Percentiles rank a stretch among this genome's conserved stretches.
These are phyloP conservation scores for Paramormyrops kingsleyae DNA, from an alignment of 2,113 vertebrate species.

Conservation along the genomic window DNA sequence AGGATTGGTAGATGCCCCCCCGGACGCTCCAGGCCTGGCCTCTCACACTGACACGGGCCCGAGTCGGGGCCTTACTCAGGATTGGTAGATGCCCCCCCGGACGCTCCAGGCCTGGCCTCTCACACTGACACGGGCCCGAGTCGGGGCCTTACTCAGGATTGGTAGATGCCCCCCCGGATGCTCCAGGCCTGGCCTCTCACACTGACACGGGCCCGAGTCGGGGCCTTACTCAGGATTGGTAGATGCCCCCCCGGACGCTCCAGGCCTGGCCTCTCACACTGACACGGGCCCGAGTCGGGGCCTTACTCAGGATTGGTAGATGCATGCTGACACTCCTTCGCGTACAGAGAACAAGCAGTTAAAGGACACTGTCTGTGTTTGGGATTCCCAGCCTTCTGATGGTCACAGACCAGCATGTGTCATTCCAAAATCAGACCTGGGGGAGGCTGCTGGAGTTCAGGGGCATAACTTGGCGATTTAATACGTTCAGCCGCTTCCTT, in stretches of 20 bases:
- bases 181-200: background rate
- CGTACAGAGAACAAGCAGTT: too few species aligned
- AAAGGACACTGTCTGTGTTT: background rate
- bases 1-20: constrained; percentile 40
- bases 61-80: too few species aligned
- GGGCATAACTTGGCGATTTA: background rate
- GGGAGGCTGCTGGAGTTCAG: background rate
- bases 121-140: background rate
- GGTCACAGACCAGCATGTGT: background rate
- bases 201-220: background rate
- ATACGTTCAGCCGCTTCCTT: background rate
- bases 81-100: constrained; percentile 46
- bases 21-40: constrained; percentile 19
- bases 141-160: too few species aligned
- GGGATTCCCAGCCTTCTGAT: background rate
- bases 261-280: background rate
- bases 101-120: background rate
- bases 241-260: constrained; percentile 54
- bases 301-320: too few species aligned
- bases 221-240: constrained; percentile 43
- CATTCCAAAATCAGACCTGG: background rate
- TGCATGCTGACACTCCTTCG: too few species aligned
- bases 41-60: background rate
- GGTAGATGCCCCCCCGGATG: constrained; percentile 46
- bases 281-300: background rate